Evolutionary conservation across 2,113 vertebrate genomes (phyloP).

Genomic region (Microcebus griseorufus): DNA sequence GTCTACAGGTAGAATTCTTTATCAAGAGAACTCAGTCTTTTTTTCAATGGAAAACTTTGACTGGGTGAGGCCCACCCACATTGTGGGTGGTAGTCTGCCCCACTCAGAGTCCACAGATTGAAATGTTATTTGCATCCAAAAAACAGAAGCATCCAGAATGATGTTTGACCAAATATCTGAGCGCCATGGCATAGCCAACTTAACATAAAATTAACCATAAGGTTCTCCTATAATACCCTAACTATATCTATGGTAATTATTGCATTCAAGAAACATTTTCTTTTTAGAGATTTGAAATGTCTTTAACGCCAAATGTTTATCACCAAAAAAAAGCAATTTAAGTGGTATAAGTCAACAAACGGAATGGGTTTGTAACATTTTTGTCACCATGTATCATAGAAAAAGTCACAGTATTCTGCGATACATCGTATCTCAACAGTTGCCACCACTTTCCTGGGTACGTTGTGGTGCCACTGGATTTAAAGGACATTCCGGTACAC

Average conservation of each 20-base stretch:
- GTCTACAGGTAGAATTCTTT: neutral
- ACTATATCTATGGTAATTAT: neutral
- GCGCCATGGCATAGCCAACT: neutral
- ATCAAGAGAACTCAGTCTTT: neutral
- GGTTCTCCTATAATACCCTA: neutral
- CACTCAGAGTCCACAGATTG: neutral
- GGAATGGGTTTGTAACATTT: neutral
- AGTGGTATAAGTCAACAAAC: neutral
- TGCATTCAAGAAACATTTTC: neutral
- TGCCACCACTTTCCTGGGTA: neutral
- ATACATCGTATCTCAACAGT: neutral
- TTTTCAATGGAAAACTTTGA: neutral
- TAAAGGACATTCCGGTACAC: neutral
- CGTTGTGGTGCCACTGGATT: neutral
- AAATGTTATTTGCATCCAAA: neutral
- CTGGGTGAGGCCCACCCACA: neutral
- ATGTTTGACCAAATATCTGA: neutral
- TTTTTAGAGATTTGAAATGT: neutral
- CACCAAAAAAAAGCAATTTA: neutral
- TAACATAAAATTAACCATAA: neutral
- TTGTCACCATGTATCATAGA: neutral
- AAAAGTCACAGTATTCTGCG: neutral
- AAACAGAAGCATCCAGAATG: neutral
- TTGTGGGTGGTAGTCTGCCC: neutral
- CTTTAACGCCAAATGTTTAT: neutral